phyloP scores from a whole-genome alignment of 2,113 vertebrate species.

The Emydocephalus ijimae region DNA sequence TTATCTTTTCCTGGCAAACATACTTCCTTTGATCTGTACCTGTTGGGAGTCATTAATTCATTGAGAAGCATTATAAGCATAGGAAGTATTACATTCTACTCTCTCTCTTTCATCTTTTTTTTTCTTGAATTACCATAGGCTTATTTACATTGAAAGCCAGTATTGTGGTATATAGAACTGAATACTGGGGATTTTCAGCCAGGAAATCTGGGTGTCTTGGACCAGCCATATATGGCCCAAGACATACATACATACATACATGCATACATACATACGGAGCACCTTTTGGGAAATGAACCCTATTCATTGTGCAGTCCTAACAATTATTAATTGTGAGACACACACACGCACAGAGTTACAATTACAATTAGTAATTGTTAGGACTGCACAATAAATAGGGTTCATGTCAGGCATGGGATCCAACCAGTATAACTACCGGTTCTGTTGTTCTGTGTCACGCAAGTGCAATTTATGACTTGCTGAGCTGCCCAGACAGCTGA shows the following conservation, averaged over 20 bases:
- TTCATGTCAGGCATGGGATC: background rate
- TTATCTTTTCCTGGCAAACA: conserved; percentile 1
- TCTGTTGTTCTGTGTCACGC: too few species aligned
- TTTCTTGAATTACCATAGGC: background rate
- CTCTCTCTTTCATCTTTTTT: background rate
- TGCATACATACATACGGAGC: background rate
- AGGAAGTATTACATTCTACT: background rate
- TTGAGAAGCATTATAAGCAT: background rate
- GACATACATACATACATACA: too few species aligned
- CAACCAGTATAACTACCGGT: too few species aligned
- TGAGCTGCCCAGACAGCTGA: too few species aligned
- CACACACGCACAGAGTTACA: too few species aligned
- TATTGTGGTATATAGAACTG: background rate
- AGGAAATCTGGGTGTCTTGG: background rate
- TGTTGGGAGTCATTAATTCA: background rate
- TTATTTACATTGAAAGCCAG: background rate
- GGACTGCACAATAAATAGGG: background rate
- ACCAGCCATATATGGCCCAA: too few species aligned
- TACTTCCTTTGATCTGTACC: background rate
- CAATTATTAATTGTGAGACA: background rate
- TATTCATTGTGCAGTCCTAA: background rate
- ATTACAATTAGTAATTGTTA: background rate
- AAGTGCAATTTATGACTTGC: too few species aligned
- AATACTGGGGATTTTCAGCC: background rate
- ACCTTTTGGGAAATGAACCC: background rate